A percentile compares a stretch with the other conserved stretches of the same genome.
phyloP scores from a whole-genome alignment of 2,113 vertebrate species.

The Xenopus laevis region DNA sequence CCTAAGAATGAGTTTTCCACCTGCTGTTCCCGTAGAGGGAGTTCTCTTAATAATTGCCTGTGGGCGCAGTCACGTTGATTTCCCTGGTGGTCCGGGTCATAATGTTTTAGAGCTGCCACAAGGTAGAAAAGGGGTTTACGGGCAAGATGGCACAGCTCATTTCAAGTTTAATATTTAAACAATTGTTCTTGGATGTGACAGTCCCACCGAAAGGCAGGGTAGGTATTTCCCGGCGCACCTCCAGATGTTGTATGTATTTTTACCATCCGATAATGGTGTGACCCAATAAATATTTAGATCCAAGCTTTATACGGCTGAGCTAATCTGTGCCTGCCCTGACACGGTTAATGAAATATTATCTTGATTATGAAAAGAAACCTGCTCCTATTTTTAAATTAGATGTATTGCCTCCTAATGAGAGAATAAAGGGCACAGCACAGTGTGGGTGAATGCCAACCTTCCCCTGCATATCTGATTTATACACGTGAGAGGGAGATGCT shows the following conservation, averaged over 20 bases:
- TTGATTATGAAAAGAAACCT: no score
- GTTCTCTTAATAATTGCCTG: slow-evolving; percentile 36
- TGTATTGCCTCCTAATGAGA: no score
- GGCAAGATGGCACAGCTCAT: not conserved
- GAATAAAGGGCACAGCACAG: no score
- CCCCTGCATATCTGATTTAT: no score
- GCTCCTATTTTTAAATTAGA: no score
- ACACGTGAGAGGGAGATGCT: no score
- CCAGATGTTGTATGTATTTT: not conserved
- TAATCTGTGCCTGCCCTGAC: no score
- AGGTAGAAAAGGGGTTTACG: not conserved
- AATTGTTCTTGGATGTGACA: not conserved
- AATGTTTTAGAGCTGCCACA: not conserved
- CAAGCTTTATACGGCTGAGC: no score
- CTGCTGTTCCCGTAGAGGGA: slow-evolving; percentile 36
- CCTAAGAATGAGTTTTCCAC: slow-evolving; percentile 28
- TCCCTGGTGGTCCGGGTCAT: slow-evolving; percentile 23
- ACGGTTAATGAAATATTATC: not conserved
- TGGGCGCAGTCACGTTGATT: slow-evolving; percentile 36
- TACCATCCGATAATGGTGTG: no score
- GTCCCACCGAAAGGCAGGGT: not conserved
- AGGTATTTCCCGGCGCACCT: not conserved
- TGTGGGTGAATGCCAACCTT: no score
- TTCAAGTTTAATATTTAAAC: slow-evolving; percentile 16
- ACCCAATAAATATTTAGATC: no score